Evolutionary conservation across 2,797 vertebrate genomes (phyloP), one percentile per base, ranked within the genome.

Genomic region (Sebastes flavidus): DNA sequence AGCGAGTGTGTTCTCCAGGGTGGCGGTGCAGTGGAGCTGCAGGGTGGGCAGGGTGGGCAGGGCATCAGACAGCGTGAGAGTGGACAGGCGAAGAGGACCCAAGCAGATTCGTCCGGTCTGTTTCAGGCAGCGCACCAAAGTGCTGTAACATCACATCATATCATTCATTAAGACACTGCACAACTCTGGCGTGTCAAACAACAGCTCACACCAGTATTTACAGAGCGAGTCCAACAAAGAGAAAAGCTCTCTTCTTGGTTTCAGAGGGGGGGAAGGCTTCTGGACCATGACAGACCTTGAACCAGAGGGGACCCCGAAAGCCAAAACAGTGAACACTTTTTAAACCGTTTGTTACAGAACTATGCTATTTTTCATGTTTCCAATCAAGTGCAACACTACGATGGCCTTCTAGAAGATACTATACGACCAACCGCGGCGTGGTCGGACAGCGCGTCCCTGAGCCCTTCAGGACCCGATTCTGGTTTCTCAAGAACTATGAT

Each of bases 71-170:
- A 99, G 93, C 0, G 97, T 97, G 75, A 99, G 93, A 0, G 98
- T 99, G 54, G 98, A 98, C 75, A 99, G 95, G 5, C 98, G 96
- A 55, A 99, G 91, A 0, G 98, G 98, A 55, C 98, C 98, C 85
- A 99, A 82, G 22, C 97, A 97, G n/a, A 99, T 97, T 13, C 98
- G 95, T 0, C 97, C 97, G 0, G 97, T 99, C 89, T 99, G 99
- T 81, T 99, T 99, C 86, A 99, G 90, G 89, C 98, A 99, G 70
- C 97, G 98, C 42, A 98, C 92, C 79, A 99, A 92, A 0, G 96
- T 97, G 86, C 98, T 99, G 94, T 55, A 95, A 94, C 4, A 78
- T 25, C 16, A 87, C 2, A 83, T 24, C 18, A 86, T 12, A 81
- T 1, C 6, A 46, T 16, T 56, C 27, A 42, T 18, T 38, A 13